Percentiles rank a stretch among this genome's conserved stretches.
phyloP scores from a whole-genome alignment of 1,140 invertebrate genomes.

The Apis mellifera region Amel_HAv3.1 CM009931.2:10969501-10970000 shows the following conservation, averaged over 20 bases:
- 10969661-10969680: conserved; percentile 68
- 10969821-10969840: conserved; percentile 54
- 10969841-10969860: conserved; percentile 56
- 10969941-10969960: conserved; percentile 83
- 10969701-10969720: conserved; percentile 82
- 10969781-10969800: conserved; percentile 9
- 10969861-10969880: not conserved
- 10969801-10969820: conserved; percentile 43
- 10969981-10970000: conserved; percentile 83
- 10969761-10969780: conserved; percentile 64
- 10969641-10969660: not conserved
- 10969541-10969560: conserved; percentile 82
- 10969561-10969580: conserved; percentile 82
- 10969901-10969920: conserved; percentile 69
- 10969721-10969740: conserved; percentile 83
- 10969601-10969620: conserved; percentile 81
- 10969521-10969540: conserved; percentile 83
- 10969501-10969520: conserved; percentile 85
- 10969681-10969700: conserved; percentile 84
- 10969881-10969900: not conserved
- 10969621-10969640: too few relatives aligned
- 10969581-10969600: conserved; percentile 84
- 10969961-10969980: conserved; percentile 82
- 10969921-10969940: conserved; percentile 82
- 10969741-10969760: conserved; percentile 80